Base-by-base conservation (phyloP, 2,113 vertebrate species). In the Hyperopisus bebe region DNA sequence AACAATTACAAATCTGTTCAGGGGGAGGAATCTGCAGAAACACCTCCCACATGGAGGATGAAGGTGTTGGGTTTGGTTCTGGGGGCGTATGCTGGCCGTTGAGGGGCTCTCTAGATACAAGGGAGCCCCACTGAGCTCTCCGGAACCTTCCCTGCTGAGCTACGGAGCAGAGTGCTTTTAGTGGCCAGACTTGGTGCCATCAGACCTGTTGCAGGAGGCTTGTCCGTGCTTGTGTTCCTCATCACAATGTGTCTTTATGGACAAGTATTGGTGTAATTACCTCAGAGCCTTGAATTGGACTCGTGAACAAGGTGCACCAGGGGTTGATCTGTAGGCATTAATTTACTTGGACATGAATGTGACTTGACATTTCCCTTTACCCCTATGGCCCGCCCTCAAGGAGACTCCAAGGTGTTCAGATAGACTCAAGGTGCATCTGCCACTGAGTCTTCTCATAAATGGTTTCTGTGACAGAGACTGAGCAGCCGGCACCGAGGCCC, bases 11-110 rank as follows among this genome's bases (percentile, higher is more conserved):
- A 46, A n/a, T 86, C 53, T 66, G 58, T 46, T 55, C 21, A 42
- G 82, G 17, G 24, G n/a, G 80, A 58, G 46, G 83, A 74, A 89
- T 48, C 27, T 48, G 39, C 82, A 86, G 74, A 89, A 86, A 58
- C 88, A 70, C 88, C 53, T 8, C 87, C 82, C 83, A 89, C 82
- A n/a, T 48, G 17, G 66, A 80, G 86, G 88, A 90, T 55, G 66
- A 86, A 89, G 55, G 88, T 62, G 58, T 42, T 6, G 27, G 83
- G 55, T 89, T 53, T 77, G 50, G 19, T 89, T 77, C 51, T 53
- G 48, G 87, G 15, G 50, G 58, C 0, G 13, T 82, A 80, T 48
- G 70, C 47, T 62, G 51, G 53, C 13, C 4, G n/a, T 58, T 31
- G 55, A 58, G 9, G 13, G 50, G 58, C 55, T 27, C 53, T 48